Conservation (phyloP, 2,797 vertebrate species). For the Anguilla anguilla region DNA sequence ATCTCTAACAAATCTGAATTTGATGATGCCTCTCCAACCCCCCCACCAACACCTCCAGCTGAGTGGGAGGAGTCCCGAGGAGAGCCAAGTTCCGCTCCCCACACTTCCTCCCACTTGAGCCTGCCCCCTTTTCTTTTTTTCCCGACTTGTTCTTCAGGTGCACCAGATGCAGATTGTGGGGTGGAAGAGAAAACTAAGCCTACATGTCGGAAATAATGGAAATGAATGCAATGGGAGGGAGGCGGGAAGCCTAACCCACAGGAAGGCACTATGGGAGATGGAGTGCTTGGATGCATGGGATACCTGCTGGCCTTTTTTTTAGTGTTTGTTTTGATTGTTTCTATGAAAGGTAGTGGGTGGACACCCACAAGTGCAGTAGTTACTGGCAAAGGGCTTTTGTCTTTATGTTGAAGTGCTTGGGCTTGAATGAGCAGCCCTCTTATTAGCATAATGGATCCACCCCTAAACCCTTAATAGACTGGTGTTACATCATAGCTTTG, state of each 20-base stretch:
- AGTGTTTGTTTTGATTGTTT: constrained; percentile 8
- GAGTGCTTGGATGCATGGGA: background rate
- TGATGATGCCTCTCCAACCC: constrained; percentile 61
- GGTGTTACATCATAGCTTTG: background rate
- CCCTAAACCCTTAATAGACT: background rate
- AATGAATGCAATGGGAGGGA: constrained; percentile 42
- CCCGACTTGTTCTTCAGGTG: constrained; percentile 23
- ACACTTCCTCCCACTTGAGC: constrained; percentile 59
- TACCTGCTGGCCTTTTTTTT: background rate
- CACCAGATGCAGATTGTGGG: constrained; percentile 66
- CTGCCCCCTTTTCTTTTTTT: constrained; percentile 73
- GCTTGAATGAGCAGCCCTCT: background rate
- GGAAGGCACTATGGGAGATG: background rate
- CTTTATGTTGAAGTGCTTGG: background rate
- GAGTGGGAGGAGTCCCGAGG: constrained; percentile 81
- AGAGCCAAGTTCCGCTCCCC: constrained; percentile 48
- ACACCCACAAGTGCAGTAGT: background rate
- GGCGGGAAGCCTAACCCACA: background rate
- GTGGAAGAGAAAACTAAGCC: constrained; percentile 50
- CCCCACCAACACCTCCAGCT: constrained; percentile 70
- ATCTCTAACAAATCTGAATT: constrained; percentile 79
- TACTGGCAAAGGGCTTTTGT: background rate
- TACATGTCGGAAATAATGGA: constrained; percentile 45
- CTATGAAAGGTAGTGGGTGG: constrained; percentile 8
- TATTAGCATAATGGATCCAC: constrained; percentile 11